phyloP scores from a whole-genome alignment of 2,797 vertebrate species.

The Myotis vivesi region DNA sequence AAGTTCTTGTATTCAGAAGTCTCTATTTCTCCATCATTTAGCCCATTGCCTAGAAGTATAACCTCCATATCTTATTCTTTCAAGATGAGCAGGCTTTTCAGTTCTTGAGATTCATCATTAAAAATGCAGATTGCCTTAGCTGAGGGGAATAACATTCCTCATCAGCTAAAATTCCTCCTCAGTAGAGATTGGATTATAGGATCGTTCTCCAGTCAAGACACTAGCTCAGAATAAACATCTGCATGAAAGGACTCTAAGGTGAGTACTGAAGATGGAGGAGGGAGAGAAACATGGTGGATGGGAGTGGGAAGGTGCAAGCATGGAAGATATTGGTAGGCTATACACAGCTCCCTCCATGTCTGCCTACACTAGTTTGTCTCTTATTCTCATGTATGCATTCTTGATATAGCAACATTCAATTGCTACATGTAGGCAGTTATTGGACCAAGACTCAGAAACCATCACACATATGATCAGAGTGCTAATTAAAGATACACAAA shows the following conservation, averaged over 20 bases:
- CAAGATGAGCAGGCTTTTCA: neutral
- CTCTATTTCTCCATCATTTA: rapidly evolving
- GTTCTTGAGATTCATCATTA: neutral
- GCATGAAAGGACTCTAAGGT: neutral
- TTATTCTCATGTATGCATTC: neutral
- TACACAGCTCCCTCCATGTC: neutral
- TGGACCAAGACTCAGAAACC: neutral
- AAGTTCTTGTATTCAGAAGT: neutral
- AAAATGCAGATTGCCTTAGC: neutral
- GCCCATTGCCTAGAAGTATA: neutral
- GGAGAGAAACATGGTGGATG: too few species aligned
- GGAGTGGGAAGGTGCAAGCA: neutral
- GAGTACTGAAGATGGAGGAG: too few species aligned
- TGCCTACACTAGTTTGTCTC: neutral
- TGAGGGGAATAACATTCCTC: neutral
- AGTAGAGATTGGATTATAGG: neutral
- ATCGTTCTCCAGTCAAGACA: neutral
- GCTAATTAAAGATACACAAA: neutral
- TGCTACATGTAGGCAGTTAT: neutral
- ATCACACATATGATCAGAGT: neutral
- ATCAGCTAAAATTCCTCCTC: neutral
- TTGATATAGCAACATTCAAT: neutral
- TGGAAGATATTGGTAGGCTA: rapidly evolving
- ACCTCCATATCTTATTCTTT: neutral
- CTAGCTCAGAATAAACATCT: neutral